These are phyloP conservation scores for Muscina levida DNA, from an alignment of 2,888 invertebrate genomes.

Conservation along the genomic window DNA sequence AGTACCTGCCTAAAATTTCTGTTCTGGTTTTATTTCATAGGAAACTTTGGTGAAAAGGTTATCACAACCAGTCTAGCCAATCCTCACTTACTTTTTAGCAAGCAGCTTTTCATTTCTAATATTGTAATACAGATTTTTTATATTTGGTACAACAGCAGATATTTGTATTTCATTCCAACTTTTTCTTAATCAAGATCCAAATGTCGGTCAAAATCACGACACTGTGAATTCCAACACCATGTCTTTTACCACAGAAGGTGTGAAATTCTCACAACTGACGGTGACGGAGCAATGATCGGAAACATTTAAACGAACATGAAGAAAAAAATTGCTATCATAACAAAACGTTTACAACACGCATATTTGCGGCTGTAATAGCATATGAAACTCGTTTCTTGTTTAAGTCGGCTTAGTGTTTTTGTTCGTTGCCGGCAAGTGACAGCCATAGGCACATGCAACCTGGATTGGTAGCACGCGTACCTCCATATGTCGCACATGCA, in stretches of 20 bases:
- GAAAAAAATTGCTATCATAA: constrained; percentile 43
- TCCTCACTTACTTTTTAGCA: too few species aligned
- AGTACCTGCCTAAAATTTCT: too few species aligned
- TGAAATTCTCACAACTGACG: constrained; percentile 7
- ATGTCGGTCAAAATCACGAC: background rate
- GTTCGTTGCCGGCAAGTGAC: constrained; percentile 2
- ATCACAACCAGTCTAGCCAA: too few species aligned
- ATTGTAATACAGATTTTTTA: too few species aligned
- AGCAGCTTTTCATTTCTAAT: too few species aligned
- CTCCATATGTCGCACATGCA: background rate
- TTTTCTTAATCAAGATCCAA: background rate
- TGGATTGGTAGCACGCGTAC: background rate
- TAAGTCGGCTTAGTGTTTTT: too few species aligned
- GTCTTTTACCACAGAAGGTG: background rate
- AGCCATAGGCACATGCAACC: background rate
- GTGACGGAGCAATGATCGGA: background rate
- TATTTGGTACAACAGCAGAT: too few species aligned
- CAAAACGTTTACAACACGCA: constrained; percentile 61
- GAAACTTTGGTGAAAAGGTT: too few species aligned
- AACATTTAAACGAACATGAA: constrained; percentile 8
- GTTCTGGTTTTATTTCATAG: too few species aligned
- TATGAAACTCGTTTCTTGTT: constrained; percentile 29
- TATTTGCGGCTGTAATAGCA: constrained; percentile 50
- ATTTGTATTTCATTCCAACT: too few species aligned
- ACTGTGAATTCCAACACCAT: too few species aligned